phyloP scores from a whole-genome alignment of 2,888 invertebrate genomes.

The Eupithecia tripunctaria region DNA sequence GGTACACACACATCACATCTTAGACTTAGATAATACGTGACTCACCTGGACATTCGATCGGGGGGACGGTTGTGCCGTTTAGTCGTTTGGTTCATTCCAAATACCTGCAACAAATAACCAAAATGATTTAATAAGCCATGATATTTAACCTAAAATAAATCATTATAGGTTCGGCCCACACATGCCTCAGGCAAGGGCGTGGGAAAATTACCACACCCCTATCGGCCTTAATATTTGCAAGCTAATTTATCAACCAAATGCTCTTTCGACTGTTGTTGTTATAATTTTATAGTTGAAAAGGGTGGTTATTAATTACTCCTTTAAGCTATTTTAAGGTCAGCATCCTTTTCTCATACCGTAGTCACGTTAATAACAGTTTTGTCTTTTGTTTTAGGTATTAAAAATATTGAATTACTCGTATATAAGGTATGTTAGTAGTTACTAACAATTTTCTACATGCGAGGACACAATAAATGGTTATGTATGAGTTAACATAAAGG shows the following conservation, averaged over 20 bases:
- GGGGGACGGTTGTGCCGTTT: conserved; percentile 69
- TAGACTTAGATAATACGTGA: background rate
- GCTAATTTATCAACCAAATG: conserved; percentile 6
- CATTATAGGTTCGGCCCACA: background rate
- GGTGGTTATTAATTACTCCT: background rate
- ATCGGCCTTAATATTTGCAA: conserved; percentile 19
- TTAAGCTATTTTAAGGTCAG: background rate
- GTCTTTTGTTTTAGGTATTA: background rate
- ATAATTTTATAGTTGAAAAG: background rate
- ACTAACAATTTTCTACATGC: too few relatives aligned
- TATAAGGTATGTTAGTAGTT: too few relatives aligned
- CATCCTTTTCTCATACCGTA: background rate
- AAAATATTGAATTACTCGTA: too few relatives aligned
- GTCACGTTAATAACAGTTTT: background rate
- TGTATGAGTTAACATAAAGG: too few relatives aligned
- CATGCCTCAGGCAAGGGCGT: conserved; percentile 9
- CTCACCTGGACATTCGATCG: conserved; percentile 75
- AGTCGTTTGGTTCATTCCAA: conserved; percentile 75
- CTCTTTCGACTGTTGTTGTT: background rate
- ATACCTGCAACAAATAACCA: conserved; percentile 69
- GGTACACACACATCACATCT: background rate
- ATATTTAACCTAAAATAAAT: background rate
- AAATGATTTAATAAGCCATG: background rate
- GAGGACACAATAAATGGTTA: too few relatives aligned
- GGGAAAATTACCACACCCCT: conserved; percentile 17